Evolutionary conservation across 1,140 invertebrate species (phyloP).

Genomic region (Solenopsis invicta): DNA sequence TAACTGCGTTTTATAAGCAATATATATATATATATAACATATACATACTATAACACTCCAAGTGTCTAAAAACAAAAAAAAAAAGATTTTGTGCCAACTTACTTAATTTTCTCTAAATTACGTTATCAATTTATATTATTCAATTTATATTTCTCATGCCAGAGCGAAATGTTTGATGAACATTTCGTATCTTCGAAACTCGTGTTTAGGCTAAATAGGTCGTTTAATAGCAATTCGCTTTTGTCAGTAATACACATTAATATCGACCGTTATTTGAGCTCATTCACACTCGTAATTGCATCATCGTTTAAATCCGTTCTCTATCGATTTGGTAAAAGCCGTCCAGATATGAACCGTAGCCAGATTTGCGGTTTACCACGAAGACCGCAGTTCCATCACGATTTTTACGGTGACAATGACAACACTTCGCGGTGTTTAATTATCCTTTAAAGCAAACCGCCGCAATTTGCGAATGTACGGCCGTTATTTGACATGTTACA

Average conservation of each 20-base stretch:
- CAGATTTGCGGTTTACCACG: constrained; percentile 74
- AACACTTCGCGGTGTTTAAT: constrained; percentile 74
- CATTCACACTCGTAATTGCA: constrained; percentile 64
- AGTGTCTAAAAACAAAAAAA: neutral
- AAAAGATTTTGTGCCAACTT: neutral
- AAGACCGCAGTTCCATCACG: constrained; percentile 72
- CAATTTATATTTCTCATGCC: neutral
- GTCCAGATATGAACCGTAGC: constrained; percentile 66
- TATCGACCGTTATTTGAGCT: constrained; percentile 60
- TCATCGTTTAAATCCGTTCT: constrained; percentile 61
- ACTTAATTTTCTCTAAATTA: neutral
- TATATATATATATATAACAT: no score
- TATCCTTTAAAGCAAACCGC: constrained; percentile 70
- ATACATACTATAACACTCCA: neutral
- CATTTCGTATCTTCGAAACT: constrained; percentile 47
- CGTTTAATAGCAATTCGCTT: constrained; percentile 53
- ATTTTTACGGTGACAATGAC: constrained; percentile 72
- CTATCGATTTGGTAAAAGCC: constrained; percentile 74
- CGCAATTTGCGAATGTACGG: constrained; percentile 50
- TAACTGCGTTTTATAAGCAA: neutral
- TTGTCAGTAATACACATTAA: constrained; percentile 57
- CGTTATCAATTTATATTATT: constrained; percentile 26
- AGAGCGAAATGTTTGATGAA: constrained; percentile 11
- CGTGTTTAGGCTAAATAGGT: constrained; percentile 42
- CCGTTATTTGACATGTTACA: constrained; percentile 15